These are phyloP conservation scores for Lanistes nyassanus DNA, from an alignment of 1,140 invertebrate genomes.

Conservation along the genomic window DNA sequence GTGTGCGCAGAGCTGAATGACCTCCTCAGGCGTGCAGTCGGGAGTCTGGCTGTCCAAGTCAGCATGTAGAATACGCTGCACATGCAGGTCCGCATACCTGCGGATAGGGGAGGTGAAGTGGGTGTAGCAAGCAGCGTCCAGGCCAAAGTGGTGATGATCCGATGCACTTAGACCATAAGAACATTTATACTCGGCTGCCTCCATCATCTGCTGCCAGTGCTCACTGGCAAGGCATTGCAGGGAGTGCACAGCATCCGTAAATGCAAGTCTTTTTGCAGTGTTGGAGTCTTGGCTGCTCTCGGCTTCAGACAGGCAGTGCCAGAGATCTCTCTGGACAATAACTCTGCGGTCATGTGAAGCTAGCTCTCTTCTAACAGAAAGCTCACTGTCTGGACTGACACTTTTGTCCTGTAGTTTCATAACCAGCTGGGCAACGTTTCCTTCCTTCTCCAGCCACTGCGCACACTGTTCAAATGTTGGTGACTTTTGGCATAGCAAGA, in stretches of 20 bases:
- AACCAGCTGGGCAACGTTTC: slow-evolving; percentile 29
- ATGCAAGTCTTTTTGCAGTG: slow-evolving; percentile 84
- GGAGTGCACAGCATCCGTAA: slow-evolving; percentile 93
- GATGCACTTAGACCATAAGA: slow-evolving; percentile 71
- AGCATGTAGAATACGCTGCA: slow-evolving; percentile 49
- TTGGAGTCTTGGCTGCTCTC: slow-evolving; percentile 77
- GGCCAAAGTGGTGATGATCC: slow-evolving; percentile 81
- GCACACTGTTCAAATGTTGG: slow-evolving; percentile 32
- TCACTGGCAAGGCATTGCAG: slow-evolving; percentile 85
- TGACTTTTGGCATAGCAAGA: slow-evolving; percentile 39
- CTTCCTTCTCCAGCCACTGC: slow-evolving; percentile 35
- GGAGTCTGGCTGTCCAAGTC: slow-evolving; percentile 24
- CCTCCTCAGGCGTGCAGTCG: slow-evolving; percentile 36
- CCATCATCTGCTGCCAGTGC: slow-evolving; percentile 32
- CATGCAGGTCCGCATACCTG: slow-evolving; percentile 5
- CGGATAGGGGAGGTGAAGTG: slow-evolving; percentile 87
- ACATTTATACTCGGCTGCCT: slow-evolving; percentile 75
- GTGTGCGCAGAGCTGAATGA: slow-evolving; percentile 33
- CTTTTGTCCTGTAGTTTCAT: slow-evolving; percentile 32
- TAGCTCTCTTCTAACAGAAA: slow-evolving; percentile 72
- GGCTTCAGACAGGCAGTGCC: slow-evolving; percentile 19
- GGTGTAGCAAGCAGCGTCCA: slow-evolving; percentile 86
- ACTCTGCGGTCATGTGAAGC: slow-evolving; percentile 10
- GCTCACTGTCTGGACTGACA: slow-evolving; percentile 66
- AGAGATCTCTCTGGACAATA: slow-evolving; percentile 31